phyloP scores from a whole-genome alignment of 2,113 vertebrate species.

The Verasper variegatus region DNA sequence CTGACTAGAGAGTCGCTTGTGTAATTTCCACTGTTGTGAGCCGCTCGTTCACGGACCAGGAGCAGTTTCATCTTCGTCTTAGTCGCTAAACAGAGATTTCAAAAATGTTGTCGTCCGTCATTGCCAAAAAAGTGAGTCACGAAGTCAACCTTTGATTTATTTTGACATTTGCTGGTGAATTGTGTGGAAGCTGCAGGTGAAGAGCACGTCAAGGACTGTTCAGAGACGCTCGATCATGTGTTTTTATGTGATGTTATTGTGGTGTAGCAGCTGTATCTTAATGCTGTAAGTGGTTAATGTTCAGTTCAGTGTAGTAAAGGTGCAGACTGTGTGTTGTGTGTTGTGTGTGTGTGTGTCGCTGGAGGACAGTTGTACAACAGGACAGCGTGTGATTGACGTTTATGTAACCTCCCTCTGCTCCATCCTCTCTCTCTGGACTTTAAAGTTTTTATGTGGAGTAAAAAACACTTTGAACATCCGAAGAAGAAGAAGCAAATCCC shows the following conservation, averaged over 20 bases:
- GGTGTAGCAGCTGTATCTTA: background rate
- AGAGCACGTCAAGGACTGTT: background rate
- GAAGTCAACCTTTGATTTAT: background rate
- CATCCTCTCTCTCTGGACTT: background rate
- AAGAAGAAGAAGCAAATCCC: no score
- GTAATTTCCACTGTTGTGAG: conserved; percentile 25
- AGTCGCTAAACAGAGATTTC: no score
- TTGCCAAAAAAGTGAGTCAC: conserved; percentile 71
- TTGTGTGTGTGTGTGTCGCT: background rate
- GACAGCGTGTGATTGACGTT: background rate
- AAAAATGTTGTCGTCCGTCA: conserved; percentile 64
- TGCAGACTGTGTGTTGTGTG: background rate
- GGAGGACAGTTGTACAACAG: conserved; percentile 52
- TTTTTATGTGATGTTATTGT: background rate
- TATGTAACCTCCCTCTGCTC: background rate
- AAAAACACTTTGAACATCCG: background rate
- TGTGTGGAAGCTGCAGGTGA: background rate
- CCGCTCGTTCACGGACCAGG: background rate
- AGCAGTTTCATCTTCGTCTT: background rate
- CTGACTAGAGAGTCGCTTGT: conserved; percentile 13
- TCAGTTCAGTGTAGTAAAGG: background rate
- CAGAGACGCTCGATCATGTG: background rate
- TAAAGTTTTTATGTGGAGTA: background rate
- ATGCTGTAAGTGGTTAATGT: background rate
- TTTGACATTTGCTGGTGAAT: background rate